Evolutionary conservation across 2,888 invertebrate genomes (phyloP).

Genomic region (Trichogramma dendrolimi): DNA sequence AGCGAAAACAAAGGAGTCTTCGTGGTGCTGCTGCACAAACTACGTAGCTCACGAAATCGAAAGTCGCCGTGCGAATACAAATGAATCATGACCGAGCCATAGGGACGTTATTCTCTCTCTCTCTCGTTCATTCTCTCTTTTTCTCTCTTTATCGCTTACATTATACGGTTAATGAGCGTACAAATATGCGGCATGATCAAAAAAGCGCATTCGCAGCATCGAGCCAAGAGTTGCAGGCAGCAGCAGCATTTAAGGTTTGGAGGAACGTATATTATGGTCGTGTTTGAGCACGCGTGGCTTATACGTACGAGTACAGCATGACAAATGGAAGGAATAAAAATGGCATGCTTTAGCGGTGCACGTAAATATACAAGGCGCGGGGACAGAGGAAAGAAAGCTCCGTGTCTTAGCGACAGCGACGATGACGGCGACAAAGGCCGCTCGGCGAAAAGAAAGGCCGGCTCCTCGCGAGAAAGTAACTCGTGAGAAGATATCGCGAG

Average conservation of each 20-base stretch:
- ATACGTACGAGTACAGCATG: constrained; percentile 14
- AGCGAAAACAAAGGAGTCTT: too few relatives aligned
- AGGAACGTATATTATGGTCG: background rate
- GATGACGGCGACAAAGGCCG: background rate
- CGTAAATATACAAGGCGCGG: background rate
- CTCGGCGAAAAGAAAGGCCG: constrained; percentile 1
- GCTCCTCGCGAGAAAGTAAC: background rate
- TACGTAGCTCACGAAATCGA: too few relatives aligned
- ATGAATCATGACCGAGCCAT: background rate
- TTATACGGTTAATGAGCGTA: background rate
- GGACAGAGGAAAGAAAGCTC: background rate
- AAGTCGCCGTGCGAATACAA: too few relatives aligned
- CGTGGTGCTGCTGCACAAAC: too few relatives aligned
- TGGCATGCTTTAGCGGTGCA: background rate
- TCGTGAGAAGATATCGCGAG: constrained; percentile 1
- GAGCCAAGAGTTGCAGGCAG: background rate
- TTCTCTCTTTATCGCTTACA: constrained; percentile 13
- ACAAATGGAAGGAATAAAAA: constrained; percentile 19
- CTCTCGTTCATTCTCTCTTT: background rate
- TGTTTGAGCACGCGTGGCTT: constrained; percentile 5
- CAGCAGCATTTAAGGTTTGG: background rate
- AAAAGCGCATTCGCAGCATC: constrained; percentile 6
- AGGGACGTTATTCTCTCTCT: background rate
- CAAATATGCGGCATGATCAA: background rate
- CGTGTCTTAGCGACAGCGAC: background rate